Evolutionary conservation across 2,888 invertebrate genomes (phyloP), one percentile per base, ranked within the genome.

Genomic region (Calameuta idolon): DNA sequence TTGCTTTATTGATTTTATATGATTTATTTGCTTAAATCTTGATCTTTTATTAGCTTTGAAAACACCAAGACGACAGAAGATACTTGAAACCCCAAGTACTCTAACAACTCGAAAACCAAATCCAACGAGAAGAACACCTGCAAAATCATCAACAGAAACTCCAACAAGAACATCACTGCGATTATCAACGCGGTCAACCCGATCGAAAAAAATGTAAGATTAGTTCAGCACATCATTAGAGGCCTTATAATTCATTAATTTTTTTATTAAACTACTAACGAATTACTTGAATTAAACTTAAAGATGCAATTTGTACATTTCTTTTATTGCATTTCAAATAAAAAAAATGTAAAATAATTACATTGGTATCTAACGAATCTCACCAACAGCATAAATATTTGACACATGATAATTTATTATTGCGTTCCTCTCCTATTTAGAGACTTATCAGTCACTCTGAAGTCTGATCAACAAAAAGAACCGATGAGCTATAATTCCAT

Each of bases 151-250:
- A 15, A 37, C 76, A 75, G 40, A 34, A 55, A 34, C 73, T 31
- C 73, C 75, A 33, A 11, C 30, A n/a, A 81, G 77, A 75, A 74
- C 75, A 55, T 77, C 75, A 11, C 78, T 81, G 5, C 55, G 55
- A 55, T 9, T 15, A 55, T 55, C 76, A 77, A 73, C 77, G 76
- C 71, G 35, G 78, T 79, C 75, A 77, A 71, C 55, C 9, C 23
- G 55, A 55, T 55, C 55, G 23, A 55, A 23, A 55, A 55, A 55
- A 55, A 9, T 9, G 55, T 55, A 23, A 55, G 23, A 55, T 55
- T 23, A 23, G 23, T 55, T 23, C 9, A 55, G 23, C 23, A 55
- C 23, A 23, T 55, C 2, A 55, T 55, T 55, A 9, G 9, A 23
- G 9, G 55, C 55, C 55, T 55, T 23, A 55, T 23, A 55, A 23